phyloP scores from a whole-genome alignment of 2,888 invertebrate genomes.

The Dusona sp. region DNA sequence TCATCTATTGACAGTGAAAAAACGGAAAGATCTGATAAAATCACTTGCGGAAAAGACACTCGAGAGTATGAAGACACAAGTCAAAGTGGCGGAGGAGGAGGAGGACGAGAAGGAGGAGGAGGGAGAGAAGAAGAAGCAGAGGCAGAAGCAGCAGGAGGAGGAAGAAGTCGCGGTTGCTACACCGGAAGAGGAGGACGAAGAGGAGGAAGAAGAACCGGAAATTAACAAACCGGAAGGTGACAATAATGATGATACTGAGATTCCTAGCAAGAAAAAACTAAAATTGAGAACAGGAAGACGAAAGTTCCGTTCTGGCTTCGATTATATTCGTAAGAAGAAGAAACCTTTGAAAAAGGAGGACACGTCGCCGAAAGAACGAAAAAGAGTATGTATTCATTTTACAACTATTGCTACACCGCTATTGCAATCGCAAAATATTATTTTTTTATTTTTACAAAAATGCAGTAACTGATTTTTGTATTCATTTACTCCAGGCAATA shows the following conservation, averaged over 20 bases:
- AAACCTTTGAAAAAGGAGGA: constrained; percentile 89
- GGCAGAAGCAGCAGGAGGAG: constrained; percentile 83
- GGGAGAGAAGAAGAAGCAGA: constrained; percentile 80
- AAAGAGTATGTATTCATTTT: constrained; percentile 75
- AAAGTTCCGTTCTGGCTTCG: constrained; percentile 94
- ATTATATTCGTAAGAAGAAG: constrained; percentile 95
- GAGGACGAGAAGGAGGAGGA: constrained; percentile 83
- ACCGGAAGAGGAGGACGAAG: constrained; percentile 84
- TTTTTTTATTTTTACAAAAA: not conserved
- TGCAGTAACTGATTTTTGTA: not conserved
- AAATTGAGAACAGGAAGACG: constrained; percentile 89
- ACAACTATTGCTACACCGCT: not conserved
- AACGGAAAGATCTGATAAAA: constrained; percentile 79
- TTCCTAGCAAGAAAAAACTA: constrained; percentile 86
- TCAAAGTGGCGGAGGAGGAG: constrained; percentile 36
- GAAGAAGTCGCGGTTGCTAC: constrained; percentile 72
- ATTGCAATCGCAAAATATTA: not conserved
- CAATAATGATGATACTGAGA: constrained; percentile 74
- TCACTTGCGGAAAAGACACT: constrained; percentile 79
- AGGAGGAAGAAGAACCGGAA: constrained; percentile 81
- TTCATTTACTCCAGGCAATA: constrained; percentile 73
- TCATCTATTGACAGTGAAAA: constrained; percentile 79
- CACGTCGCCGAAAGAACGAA: constrained; percentile 85
- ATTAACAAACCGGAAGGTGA: constrained; percentile 73
- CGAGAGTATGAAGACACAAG: constrained; percentile 71